phyloP scores from a whole-genome alignment of 1,140 invertebrate genomes.

The Druon quercuslanigerum region DNA sequence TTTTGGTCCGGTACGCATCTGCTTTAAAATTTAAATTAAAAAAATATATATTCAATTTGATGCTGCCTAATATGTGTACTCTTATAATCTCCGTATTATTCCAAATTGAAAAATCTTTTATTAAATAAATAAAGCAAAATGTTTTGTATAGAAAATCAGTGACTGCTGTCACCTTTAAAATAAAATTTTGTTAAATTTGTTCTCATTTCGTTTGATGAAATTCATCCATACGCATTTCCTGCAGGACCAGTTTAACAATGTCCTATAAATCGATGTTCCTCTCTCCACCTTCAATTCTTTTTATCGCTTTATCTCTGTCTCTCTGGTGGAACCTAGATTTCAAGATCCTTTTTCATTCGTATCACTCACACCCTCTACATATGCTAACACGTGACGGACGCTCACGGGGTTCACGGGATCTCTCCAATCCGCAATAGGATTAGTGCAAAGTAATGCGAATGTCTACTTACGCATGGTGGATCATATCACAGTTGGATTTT shows the following conservation, averaged over 20 bases:
- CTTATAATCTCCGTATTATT: no score
- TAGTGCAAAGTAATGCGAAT: constrained; percentile 48
- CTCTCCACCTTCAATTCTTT: constrained; percentile 7
- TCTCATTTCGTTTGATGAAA: constrained; percentile 12
- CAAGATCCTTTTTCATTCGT: neutral
- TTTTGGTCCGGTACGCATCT: no score
- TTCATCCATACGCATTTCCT: neutral
- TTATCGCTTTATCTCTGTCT: neutral
- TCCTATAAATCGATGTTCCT: constrained; percentile 15
- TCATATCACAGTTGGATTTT: constrained; percentile 21
- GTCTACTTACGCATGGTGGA: constrained; percentile 48
- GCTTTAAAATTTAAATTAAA: no score
- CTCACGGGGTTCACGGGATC: constrained; percentile 40
- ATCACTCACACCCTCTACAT: neutral
- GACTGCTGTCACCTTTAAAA: no score
- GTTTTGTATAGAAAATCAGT: no score
- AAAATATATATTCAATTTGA: no score
- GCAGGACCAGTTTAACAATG: neutral
- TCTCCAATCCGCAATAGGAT: constrained; percentile 51
- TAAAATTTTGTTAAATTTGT: no score
- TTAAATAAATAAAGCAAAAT: no score
- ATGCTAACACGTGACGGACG: constrained; percentile 44
- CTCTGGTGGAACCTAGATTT: neutral
- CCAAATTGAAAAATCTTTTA: no score
- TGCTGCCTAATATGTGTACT: no score